Conservation (phyloP, 2,797 vertebrate species). For the Pitangus sulphuratus region DNA sequence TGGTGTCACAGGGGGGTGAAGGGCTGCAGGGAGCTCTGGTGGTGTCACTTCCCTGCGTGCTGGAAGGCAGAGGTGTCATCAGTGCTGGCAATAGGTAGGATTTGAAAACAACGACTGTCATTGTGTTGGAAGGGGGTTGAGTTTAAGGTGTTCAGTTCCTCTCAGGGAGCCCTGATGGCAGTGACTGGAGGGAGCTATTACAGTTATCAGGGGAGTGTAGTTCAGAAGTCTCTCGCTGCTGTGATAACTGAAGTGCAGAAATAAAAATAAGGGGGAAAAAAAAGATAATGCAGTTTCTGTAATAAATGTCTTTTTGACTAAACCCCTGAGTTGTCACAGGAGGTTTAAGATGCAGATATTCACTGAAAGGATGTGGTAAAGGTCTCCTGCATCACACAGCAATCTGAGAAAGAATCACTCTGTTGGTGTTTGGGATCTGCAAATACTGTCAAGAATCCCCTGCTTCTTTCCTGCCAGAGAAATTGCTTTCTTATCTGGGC, state of each 20-base stretch:
- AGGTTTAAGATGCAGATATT: background rate
- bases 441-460: background rate
- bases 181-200: background rate
- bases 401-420: background rate
- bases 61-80: background rate
- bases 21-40: background rate
- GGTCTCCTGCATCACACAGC: background rate
- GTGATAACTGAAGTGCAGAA: background rate
- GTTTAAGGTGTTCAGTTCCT: background rate
- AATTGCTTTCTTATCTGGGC: background rate
- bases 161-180: background rate
- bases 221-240: background rate
- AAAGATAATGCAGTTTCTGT: background rate
- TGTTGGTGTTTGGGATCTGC: background rate
- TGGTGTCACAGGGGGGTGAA: background rate
- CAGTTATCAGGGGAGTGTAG: background rate
- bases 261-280: background rate
- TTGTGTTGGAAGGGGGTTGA: background rate
- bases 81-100: background rate
- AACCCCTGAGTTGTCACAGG: background rate
- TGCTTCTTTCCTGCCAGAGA: background rate
- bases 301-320: background rate
- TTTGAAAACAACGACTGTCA: background rate
- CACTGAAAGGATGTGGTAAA: background rate
- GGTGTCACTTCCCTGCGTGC: background rate